Conservation (phyloP, 2,113 vertebrate species). For the Chrysochloris asiatica region DNA sequence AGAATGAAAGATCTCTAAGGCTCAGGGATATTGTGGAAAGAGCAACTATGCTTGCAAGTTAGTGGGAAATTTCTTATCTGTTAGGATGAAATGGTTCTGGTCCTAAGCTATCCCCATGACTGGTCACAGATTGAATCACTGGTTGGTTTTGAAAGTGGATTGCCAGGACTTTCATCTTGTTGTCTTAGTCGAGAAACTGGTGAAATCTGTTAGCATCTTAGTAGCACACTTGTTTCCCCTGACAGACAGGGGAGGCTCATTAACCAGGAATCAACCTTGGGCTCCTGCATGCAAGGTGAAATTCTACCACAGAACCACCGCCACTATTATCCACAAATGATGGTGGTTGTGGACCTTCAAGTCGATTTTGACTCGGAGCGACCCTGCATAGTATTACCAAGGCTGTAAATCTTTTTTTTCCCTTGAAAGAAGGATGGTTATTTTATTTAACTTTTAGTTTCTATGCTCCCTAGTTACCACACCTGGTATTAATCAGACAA, state of each 20-base stretch:
- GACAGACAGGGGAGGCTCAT: background rate
- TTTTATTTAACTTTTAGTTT: too few relatives aligned
- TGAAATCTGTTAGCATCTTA: background rate
- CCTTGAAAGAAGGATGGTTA: too few relatives aligned
- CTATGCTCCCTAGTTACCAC: too few relatives aligned
- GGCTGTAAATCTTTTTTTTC: too few relatives aligned
- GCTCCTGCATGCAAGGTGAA: background rate
- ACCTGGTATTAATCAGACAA: too few relatives aligned
- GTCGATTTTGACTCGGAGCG: too few relatives aligned
- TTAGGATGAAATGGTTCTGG: background rate
- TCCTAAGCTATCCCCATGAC: background rate
- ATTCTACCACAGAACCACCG: background rate
- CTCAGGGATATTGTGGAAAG: background rate
- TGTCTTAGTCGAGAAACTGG: background rate
- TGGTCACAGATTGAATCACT: background rate
- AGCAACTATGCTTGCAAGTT: background rate
- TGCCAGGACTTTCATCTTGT: background rate
- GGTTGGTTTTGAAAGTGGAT: background rate
- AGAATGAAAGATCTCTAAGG: background rate
- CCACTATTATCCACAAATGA: too few relatives aligned
- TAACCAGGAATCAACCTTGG: background rate
- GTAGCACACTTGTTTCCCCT: background rate
- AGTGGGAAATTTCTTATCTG: background rate
- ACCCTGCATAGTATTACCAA: too few relatives aligned
- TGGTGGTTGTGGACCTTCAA: too few relatives aligned